Base-by-base conservation (phyloP, 2,113 vertebrate genomes). In the Deroptyus accipitrinus region DNA sequence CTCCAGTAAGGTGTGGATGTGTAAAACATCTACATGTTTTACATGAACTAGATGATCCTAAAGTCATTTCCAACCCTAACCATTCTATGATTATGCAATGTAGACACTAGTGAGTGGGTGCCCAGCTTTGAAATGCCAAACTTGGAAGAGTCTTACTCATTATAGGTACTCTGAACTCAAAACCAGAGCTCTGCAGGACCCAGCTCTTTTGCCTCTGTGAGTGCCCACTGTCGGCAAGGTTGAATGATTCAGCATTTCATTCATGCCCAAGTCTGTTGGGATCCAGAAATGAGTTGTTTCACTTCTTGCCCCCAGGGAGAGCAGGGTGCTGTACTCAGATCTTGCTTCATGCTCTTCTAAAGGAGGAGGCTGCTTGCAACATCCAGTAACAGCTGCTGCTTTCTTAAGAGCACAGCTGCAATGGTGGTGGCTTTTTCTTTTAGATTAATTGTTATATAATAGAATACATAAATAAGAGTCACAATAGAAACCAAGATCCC, bases 401-500 rank as follows among this genome's bases (percentile, higher is more conserved):
- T 86, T 83, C 63, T 78, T 70, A 79, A 75, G 37, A 83, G 20
- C 39, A 48, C n/a, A 83, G n/a, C 61, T 86, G 86, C 42, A 4
- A 6, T 10, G 5, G 75, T 48, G 42, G 72, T 66, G 48, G n/a
- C 12, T 90, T 62, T 73, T 86, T 88, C 54, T 57, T 78, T 49
- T 62, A 8, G n/a, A 64, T 86, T 79, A 92, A 77, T 92, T 83
- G 68, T 83, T 93, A 52, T n/a, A 81, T 83, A 93, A 78, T 54
- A 81, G 48, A 92, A 81, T 41, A 78, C 2, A 3, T 91, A 92
- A 96, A 91, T 95, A 94, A 94, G 86, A 4, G 0, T 92, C 73
- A 37, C 61, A 93, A 12, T 83, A 86, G 86, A 88, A 93, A 95
- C 73, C 30, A 75, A 74, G 57, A 86, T 92, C 77, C 91, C 83